Conservation (phyloP, 2,113 vertebrate species). For the Pollachius pollachius region DNA sequence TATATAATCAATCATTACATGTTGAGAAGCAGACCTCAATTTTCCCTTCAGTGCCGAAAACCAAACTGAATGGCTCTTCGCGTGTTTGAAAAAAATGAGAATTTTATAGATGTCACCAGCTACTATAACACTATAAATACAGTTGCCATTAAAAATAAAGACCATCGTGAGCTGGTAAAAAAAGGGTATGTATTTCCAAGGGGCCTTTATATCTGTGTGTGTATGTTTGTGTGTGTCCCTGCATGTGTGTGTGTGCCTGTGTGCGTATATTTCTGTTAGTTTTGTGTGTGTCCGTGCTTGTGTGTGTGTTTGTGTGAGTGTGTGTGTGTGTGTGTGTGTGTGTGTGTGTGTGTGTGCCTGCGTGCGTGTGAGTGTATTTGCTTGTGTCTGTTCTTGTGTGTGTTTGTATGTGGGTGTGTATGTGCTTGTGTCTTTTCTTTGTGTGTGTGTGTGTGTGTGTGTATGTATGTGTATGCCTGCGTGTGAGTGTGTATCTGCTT, state of each 20-base stretch:
- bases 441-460: conserved; percentile 6
- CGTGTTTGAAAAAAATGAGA: neutral
- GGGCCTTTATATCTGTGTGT: neutral
- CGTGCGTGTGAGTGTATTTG: conserved; percentile 10
- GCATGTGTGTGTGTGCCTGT: too few species aligned
- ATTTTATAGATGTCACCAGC: neutral
- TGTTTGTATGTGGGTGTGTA: too few species aligned
- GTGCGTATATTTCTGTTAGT: too few species aligned
- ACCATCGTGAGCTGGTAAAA: neutral
- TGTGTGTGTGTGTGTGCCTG: conserved; percentile 2
- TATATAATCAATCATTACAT: neutral
- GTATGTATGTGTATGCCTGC: neutral
- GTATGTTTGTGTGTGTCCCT: too few species aligned
- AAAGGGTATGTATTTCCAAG: neutral
- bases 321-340: too few species aligned
- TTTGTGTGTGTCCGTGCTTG: too few species aligned
- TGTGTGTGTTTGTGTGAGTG: too few species aligned
- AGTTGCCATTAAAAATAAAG: conserved; percentile 30
- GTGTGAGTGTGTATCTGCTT: neutral
- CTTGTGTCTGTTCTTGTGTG: neutral
- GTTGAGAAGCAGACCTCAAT: neutral
- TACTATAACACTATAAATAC: neutral
- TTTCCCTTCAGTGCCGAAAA: conserved; percentile 2
- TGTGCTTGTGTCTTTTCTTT: too few species aligned
- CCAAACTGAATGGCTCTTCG: neutral